These are phyloP conservation scores for Oeneis ivallda DNA, from an alignment of 2,888 invertebrate genomes.

Conservation along the genomic window DNA sequence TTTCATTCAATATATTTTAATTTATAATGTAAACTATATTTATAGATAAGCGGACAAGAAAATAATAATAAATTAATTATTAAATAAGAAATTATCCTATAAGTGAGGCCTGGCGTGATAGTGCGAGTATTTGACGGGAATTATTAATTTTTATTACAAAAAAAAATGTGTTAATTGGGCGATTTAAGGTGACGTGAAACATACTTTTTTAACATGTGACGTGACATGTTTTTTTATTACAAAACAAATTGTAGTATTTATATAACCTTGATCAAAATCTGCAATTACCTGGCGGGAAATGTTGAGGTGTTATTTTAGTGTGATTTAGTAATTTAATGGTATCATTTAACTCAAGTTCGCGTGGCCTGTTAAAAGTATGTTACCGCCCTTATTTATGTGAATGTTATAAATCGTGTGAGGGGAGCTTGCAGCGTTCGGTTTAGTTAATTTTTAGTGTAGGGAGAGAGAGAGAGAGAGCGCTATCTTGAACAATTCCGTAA, in stretches of 20 bases:
- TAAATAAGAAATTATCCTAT: conserved; percentile 47
- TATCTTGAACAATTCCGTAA: conserved; percentile 28
- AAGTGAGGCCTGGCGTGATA: conserved; percentile 56
- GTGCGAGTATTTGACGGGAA: conserved; percentile 30
- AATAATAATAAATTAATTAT: conserved; percentile 55
- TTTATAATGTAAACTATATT: conserved; percentile 78
- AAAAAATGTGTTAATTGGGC: conserved; percentile 32
- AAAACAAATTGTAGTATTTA: not conserved
- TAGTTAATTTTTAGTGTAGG: conserved; percentile 43
- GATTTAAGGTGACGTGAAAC: not conserved
- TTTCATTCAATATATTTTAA: conserved; percentile 79
- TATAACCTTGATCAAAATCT: too few relatives aligned
- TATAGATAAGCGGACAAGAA: conserved; percentile 70
- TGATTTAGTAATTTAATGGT: not conserved
- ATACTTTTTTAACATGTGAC: too few relatives aligned
- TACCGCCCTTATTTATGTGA: conserved; percentile 4
- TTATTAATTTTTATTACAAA: conserved; percentile 45
- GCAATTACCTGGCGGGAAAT: not conserved
- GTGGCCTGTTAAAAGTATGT: not conserved
- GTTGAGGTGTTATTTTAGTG: not conserved
- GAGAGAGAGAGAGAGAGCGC: conserved; percentile 20
- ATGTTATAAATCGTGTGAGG: conserved; percentile 59
- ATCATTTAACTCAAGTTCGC: not conserved
- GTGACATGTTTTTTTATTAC: not conserved
- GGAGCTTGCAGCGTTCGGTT: conserved; percentile 77